Percentiles rank a stretch among this genome's conserved stretches.
Conservation (phyloP, 2,113 vertebrate genomes). For the Abramis brama region DNA sequence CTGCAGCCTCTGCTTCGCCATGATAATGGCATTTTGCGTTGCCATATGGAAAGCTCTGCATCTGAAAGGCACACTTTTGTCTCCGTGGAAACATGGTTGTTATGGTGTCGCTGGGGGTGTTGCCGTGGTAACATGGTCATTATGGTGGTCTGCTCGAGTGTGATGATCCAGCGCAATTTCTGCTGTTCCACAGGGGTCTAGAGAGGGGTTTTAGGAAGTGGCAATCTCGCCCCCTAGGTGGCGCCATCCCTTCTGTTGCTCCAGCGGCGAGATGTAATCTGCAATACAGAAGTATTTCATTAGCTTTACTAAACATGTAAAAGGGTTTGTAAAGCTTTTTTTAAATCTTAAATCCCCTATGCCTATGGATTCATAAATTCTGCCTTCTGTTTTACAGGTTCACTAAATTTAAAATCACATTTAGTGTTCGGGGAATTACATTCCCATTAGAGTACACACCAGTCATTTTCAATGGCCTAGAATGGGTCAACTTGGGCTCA, state of each 20-base stretch:
- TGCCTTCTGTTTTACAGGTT: neutral
- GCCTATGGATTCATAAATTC: neutral
- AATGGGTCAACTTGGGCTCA: too few relatives aligned
- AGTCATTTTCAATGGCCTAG: neutral
- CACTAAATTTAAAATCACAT: neutral
- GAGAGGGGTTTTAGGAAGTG: constrained; percentile 70
- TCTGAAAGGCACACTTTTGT: constrained; percentile 29
- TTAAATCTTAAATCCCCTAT: too few relatives aligned
- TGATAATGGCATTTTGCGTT: constrained; percentile 25
- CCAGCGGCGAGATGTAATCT: constrained; percentile 89
- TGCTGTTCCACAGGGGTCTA: constrained; percentile 25
- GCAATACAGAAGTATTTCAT: constrained; percentile 61
- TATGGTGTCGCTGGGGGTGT: constrained; percentile 22
- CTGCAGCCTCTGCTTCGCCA: constrained; percentile 39
- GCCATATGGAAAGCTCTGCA: constrained; percentile 24
- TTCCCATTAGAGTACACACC: neutral
- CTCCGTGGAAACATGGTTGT: constrained; percentile 30
- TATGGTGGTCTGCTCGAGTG: constrained; percentile 30
- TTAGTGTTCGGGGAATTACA: neutral
- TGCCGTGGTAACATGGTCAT: constrained; percentile 41
- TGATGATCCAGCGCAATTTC: constrained; percentile 29
- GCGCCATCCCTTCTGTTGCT: constrained; percentile 86
- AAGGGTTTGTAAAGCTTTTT: too few relatives aligned
- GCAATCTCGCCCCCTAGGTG: constrained; percentile 85
- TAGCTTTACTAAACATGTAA: neutral